Evolutionary conservation across 2,113 vertebrate species (phyloP), one percentile per base, ranked within the genome.

Genomic region (Microcebus tavaratra): DNA sequence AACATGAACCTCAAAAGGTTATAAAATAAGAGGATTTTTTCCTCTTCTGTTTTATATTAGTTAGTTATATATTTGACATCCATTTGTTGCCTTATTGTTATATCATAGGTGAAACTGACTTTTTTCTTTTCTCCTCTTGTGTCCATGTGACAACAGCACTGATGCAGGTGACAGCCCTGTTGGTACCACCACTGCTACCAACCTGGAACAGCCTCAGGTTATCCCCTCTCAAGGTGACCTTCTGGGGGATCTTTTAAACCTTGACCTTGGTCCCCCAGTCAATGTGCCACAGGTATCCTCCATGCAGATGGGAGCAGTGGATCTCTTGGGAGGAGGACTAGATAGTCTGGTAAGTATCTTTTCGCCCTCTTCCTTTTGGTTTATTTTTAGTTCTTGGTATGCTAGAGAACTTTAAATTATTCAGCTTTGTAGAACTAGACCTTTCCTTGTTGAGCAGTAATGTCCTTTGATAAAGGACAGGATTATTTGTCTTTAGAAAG

Each of bases 231-330:
- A 99, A 98, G 99, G 99, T 0, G 99, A 99, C 97, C 99, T 99
- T 67, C 99, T 99, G 73, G 99, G 99, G 5, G 99, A 99, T 97
- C 99, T 99, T 83, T 99, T 99, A 95, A 99, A 99, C 98, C 99
- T 99, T 97, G 99, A 99, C 97, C 99, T 99, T 75, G 99, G 99
- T 7, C 99, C 99, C 1, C 99, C 99, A 0, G 99, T 99, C 98
- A 99, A 99, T 13, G 99, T 99, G 73, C 99, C 99, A 17, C 99
- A 99, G 94, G 99, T 99, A 50, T 99, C 99, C 67, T 98, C 99
- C 97, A 99, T 99, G 99, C 99, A 99, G 98, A 99, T 99, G 99
- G 99, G 99, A 34, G 99, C 99, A 0, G 99, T 99, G 97, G 99
- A 99, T 96, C 99, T 99, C 72, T 98, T 99, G 79, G 99, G 99